Conservation (phyloP, 2,888 invertebrate genomes). For the Chalcosyrphus nemorum region DNA sequence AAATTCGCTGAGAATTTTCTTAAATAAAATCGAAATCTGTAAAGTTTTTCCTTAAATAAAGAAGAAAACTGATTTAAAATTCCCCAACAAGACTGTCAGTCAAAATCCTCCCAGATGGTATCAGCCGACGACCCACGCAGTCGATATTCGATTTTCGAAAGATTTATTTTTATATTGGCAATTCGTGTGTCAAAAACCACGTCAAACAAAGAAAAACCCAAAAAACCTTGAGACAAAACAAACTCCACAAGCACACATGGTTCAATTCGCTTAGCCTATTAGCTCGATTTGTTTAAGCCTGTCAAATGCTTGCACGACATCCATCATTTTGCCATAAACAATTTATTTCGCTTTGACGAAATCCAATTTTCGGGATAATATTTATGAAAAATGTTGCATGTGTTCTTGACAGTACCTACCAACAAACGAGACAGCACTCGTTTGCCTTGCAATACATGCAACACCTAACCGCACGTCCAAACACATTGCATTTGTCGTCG, state of each 20-base stretch:
- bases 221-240: slow-evolving; percentile 1
- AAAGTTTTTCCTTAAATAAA: no score
- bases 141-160: no score
- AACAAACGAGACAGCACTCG: slow-evolving; percentile 27
- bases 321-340: slow-evolving; percentile 47
- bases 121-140: no score
- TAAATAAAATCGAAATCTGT: no score
- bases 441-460: slow-evolving; percentile 11
- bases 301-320: slow-evolving; percentile 47
- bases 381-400: slow-evolving; percentile 46
- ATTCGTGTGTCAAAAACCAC: not conserved
- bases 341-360: slow-evolving; percentile 42
- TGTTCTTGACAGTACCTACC: slow-evolving; percentile 21
- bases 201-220: not conserved
- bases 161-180: no score
- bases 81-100: no score
- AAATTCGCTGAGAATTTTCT: no score
- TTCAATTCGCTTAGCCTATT: slow-evolving; percentile 1
- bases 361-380: slow-evolving; percentile 46
- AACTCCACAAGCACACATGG: not conserved
- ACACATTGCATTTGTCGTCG: slow-evolving; percentile 2
- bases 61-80: no score
- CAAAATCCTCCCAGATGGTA: no score
- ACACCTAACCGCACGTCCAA: slow-evolving; percentile 15
- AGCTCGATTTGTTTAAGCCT: slow-evolving; percentile 5